These are phyloP conservation scores for Synanthedon formicaeformis DNA, from an alignment of 2,888 invertebrate genomes.

Conservation along the genomic window DNA sequence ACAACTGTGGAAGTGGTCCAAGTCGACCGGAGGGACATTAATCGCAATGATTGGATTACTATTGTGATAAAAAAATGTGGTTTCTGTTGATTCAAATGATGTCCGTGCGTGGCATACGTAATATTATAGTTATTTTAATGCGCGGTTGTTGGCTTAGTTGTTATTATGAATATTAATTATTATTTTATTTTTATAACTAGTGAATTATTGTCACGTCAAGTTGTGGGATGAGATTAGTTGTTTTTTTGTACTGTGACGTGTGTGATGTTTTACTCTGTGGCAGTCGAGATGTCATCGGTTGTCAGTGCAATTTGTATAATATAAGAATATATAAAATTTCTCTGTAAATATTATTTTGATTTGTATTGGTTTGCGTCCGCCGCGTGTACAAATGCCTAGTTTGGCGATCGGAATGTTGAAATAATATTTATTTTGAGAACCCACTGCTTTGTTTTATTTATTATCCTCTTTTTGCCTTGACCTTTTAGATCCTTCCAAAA, in stretches of 20 bases:
- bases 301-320: background rate
- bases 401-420: constrained; percentile 49
- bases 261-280: no score
- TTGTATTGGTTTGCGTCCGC: constrained; percentile 25
- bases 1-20: no score
- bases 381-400: constrained; percentile 31
- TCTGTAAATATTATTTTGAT: constrained; percentile 67
- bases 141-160: no score
- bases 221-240: constrained; percentile 27
- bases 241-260: constrained; percentile 7
- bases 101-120: no score
- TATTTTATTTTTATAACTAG: no score
- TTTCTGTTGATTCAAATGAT: no score
- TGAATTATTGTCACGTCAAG: constrained; percentile 17
- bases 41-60: no score
- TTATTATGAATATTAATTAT: no score
- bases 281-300: background rate
- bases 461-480: background rate
- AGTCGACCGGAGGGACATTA: no score
- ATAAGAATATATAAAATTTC: constrained; percentile 14
- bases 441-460: constrained; percentile 25
- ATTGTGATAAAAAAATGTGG: no score
- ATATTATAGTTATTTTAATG: no score
- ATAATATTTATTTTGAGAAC: constrained; percentile 65
- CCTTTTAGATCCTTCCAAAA: no score